Conservation (phyloP, 2,113 vertebrate genomes). For the Symphodus melops region DNA sequence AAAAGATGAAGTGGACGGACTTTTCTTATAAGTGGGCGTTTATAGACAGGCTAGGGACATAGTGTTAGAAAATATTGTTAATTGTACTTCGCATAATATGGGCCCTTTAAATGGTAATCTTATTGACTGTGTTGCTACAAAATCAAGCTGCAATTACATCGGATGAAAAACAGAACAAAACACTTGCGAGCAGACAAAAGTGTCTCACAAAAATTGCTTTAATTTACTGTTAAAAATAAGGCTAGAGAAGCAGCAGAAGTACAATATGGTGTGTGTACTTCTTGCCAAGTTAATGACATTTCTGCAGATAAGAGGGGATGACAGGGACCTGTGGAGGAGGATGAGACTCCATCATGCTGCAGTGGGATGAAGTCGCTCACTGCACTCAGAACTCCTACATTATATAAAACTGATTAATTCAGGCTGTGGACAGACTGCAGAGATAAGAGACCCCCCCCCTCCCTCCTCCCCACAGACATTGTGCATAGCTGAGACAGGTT, state of each 20-base stretch:
- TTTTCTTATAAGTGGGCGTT: no score
- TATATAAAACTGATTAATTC: constrained; percentile 4
- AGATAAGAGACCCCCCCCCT: not conserved
- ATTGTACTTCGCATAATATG: no score
- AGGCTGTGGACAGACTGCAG: constrained; percentile 14
- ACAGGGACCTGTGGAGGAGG: constrained; percentile 16
- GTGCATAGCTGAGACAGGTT: constrained; percentile 78
- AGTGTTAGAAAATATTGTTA: no score
- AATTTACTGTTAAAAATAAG: constrained; percentile 74
- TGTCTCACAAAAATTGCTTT: constrained; percentile 68
- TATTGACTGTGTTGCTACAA: no score
- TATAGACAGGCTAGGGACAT: no score
- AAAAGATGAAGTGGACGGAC: no score
- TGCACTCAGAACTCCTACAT: not conserved
- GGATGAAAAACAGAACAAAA: not conserved
- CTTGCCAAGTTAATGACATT: constrained; percentile 19
- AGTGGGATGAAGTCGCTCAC: constrained; percentile 19
- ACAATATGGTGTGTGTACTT: constrained; percentile 32
- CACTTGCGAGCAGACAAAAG: constrained; percentile 12
- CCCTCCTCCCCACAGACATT: constrained; percentile 48
- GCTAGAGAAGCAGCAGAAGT: constrained; percentile 62
- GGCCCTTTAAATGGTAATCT: no score
- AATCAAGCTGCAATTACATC: no score
- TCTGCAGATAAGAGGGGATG: constrained; percentile 16
- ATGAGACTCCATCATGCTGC: not conserved